Evolutionary conservation across 2,888 invertebrate species (phyloP).

Genomic region (Trissonchulus sp.): DNA sequence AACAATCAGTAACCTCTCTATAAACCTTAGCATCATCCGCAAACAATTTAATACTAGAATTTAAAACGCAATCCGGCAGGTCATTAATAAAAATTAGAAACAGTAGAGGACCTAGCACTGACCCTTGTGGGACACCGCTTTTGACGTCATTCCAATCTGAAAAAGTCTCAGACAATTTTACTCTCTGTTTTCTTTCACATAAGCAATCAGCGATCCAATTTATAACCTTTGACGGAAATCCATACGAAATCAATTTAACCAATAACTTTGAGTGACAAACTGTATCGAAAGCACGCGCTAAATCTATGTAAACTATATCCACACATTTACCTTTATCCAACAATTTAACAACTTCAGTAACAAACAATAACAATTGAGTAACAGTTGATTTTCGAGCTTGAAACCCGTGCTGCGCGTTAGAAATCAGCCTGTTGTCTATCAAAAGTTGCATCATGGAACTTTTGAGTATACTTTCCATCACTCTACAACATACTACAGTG

Average conservation of each 20-base stretch:
- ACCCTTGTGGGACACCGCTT: slow-evolving; percentile 24
- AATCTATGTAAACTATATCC: slow-evolving; percentile 20
- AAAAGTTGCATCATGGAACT: background rate
- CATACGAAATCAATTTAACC: background rate
- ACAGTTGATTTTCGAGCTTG: background rate
- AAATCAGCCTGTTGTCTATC: background rate
- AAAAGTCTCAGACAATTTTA: background rate
- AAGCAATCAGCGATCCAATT: background rate
- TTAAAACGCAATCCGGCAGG: background rate
- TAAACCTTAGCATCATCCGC: slow-evolving; percentile 20
- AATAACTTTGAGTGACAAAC: background rate
- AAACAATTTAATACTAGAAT: background rate
- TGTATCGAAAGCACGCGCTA: slow-evolving; percentile 19
- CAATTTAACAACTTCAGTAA: background rate
- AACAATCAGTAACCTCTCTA: background rate
- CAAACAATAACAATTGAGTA: background rate
- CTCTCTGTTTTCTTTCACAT: background rate
- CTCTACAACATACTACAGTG: slow-evolving; percentile 11
- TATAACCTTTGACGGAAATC: background rate
- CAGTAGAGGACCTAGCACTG: too few species aligned
- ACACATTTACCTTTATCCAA: slow-evolving; percentile 19
- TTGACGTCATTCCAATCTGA: background rate
- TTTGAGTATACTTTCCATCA: slow-evolving; percentile 22
- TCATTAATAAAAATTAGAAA: too few species aligned
- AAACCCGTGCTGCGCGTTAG: slow-evolving; percentile 6